phyloP scores from a whole-genome alignment of 2,797 vertebrate species.

The Poeciliopsis paucimaculata region DNA sequence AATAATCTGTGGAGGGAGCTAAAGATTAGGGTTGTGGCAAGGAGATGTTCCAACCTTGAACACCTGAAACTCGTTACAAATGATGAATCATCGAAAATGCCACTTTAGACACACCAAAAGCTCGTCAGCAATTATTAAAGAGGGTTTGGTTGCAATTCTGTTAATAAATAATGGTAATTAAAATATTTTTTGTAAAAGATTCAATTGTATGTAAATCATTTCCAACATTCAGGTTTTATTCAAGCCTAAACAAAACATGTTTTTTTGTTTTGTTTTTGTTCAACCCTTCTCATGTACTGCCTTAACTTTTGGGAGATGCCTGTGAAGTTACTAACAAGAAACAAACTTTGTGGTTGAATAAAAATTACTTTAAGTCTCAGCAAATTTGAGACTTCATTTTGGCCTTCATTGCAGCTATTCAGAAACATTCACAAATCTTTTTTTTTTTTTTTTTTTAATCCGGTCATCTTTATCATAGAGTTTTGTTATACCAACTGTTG shows the following conservation, averaged over 20 bases:
- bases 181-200: background rate
- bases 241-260: background rate
- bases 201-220: background rate
- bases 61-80: background rate
- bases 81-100: background rate
- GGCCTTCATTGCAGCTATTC: background rate
- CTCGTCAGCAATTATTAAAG: background rate
- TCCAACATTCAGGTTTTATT: background rate
- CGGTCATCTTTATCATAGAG: background rate
- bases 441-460: background rate
- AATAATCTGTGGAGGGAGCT: background rate
- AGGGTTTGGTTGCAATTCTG: background rate
- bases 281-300: background rate
- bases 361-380: background rate
- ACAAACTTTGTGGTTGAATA: background rate
- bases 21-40: background rate
- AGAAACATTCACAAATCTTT: background rate
- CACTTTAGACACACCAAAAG: background rate
- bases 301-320: background rate
- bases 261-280: background rate
- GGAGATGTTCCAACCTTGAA: background rate
- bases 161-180: background rate
- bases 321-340: background rate
- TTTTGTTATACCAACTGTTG: background rate
- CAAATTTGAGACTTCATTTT: background rate